Evolutionary conservation across 2,888 invertebrate genomes (phyloP).

Genomic region (Ennomos erosarius): DNA sequence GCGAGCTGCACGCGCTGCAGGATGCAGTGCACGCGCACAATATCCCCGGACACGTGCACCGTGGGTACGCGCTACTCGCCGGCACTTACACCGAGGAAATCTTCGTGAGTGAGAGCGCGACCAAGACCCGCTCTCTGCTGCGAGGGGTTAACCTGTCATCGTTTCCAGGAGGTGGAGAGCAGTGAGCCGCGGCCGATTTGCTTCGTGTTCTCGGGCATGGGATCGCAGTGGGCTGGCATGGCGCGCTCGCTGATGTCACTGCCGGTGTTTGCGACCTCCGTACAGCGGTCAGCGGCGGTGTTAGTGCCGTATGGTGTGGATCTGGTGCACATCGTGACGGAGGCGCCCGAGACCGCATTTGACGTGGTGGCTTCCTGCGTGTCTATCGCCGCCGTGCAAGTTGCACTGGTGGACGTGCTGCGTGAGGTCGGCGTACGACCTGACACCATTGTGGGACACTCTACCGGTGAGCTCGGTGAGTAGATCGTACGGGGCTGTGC

Average conservation of each 20-base stretch:
- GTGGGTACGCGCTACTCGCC: slow-evolving; percentile 91
- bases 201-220: slow-evolving; percentile 99
- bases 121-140: too few relatives aligned
- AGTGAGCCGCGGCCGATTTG: slow-evolving; percentile 91
- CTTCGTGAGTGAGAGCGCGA: slow-evolving; percentile 42
- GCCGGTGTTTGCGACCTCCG: slow-evolving; percentile 91
- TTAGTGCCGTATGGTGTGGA: slow-evolving; percentile 93
- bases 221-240: slow-evolving; percentile 99
- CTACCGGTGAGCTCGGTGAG: slow-evolving; percentile 93
- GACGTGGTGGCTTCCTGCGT: slow-evolving; percentile 96
- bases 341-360: slow-evolving; percentile 90
- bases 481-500: too few relatives aligned
- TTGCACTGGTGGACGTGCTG: slow-evolving; percentile 96
- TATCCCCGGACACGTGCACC: slow-evolving; percentile 90
- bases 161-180: slow-evolving; percentile 60
- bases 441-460: slow-evolving; percentile 98
- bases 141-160: neutral
- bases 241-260: slow-evolving; percentile 93
- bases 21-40: slow-evolving; percentile 89
- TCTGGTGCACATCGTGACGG: slow-evolving; percentile 91
- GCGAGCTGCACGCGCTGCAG: slow-evolving; percentile 91
- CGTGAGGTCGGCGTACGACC: slow-evolving; percentile 91
- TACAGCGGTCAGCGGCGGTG: slow-evolving; percentile 90
- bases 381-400: slow-evolving; percentile 97
- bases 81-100: slow-evolving; percentile 50